phyloP scores from a whole-genome alignment of 2,113 vertebrate species.

The Silurus asotus region DNA sequence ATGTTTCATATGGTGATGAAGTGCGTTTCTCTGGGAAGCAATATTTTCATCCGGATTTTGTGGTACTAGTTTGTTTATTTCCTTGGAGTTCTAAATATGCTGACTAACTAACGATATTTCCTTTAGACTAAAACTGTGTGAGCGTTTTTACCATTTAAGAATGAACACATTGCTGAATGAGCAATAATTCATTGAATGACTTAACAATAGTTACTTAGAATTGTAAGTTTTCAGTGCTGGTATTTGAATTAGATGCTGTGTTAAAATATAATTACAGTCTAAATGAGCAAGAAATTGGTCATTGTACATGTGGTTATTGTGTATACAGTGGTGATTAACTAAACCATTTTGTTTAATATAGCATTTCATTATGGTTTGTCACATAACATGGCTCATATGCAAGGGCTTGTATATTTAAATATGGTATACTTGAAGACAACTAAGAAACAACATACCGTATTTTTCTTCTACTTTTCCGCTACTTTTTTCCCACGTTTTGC shows the following conservation, averaged over 20 bases:
- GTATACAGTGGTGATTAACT: no score
- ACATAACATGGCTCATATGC: no score
- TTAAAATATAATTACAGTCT: background rate
- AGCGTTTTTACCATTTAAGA: background rate
- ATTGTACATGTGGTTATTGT: background rate
- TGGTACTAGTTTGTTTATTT: background rate
- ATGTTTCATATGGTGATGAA: background rate
- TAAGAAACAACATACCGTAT: no score
- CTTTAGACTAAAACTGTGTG: background rate
- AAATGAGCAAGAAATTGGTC: background rate
- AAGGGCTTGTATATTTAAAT: no score
- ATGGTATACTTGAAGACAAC: no score
- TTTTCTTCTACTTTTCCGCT: no score
- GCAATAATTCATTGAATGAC: background rate
- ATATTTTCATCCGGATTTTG: background rate
- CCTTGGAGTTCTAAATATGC: background rate
- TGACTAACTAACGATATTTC: background rate
- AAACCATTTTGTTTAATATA: no score
- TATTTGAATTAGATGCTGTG: background rate
- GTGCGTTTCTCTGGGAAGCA: conserved; percentile 5
- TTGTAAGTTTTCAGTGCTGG: background rate
- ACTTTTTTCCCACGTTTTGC: no score
- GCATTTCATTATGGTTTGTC: no score
- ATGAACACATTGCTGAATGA: background rate
- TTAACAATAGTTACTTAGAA: background rate